Evolutionary conservation across 2,113 vertebrate genomes (phyloP).

Genomic region (Trochalopteron elliotii): DNA sequence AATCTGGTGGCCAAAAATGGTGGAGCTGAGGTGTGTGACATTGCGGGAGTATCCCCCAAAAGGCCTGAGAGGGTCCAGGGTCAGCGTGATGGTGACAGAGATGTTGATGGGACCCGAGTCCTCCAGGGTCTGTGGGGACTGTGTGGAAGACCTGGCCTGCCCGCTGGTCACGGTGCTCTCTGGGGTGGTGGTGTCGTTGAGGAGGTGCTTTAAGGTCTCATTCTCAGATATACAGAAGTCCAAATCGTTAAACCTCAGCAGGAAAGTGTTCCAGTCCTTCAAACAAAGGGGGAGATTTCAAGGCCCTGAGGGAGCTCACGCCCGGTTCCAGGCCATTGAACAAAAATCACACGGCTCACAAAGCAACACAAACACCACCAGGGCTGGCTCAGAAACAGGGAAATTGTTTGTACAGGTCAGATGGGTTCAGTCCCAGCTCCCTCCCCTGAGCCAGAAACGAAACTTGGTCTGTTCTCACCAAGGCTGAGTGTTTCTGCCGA

Average conservation of each 20-base stretch:
- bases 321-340: not conserved
- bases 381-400: not conserved
- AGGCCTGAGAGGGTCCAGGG: conserved; percentile 88
- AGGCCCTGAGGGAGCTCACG: not conserved
- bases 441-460: not conserved
- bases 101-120: conserved; percentile 92
- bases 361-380: not conserved
- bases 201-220: conserved; percentile 92
- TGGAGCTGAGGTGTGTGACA: conserved; percentile 91
- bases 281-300: not conserved
- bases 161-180: conserved; percentile 90
- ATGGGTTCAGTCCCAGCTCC: not conserved
- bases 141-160: conserved; percentile 87
- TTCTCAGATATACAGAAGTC: conserved; percentile 98
- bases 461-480: not conserved
- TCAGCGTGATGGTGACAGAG: conserved; percentile 93
- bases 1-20: conserved; percentile 91
- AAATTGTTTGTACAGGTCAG: not conserved
- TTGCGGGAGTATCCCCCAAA: conserved; percentile 96
- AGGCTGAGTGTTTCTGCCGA: rapidly evolving
- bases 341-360: not conserved
- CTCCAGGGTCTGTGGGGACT: conserved; percentile 85
- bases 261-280: conserved; percentile 98
- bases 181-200: conserved; percentile 88
- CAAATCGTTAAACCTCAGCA: conserved; percentile 93